phyloP scores from a whole-genome alignment of 1,140 invertebrate genomes.

The Chironomus striatipennis region DNA sequence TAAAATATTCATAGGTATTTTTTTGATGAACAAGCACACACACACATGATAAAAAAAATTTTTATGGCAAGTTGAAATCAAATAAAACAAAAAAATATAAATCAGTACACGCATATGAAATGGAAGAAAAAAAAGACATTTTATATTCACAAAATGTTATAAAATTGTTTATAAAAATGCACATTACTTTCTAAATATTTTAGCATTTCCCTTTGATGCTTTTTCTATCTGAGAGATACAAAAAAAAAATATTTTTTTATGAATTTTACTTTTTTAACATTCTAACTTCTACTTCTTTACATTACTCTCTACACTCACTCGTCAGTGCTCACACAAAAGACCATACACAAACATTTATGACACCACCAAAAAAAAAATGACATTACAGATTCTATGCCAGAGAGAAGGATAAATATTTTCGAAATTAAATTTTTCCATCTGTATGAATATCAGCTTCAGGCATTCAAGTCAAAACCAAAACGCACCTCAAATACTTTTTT shows the following conservation, averaged over 20 bases:
- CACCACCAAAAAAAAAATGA: not conserved
- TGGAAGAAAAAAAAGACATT: not conserved
- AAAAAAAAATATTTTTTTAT: not conserved
- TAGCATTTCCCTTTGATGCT: not conserved
- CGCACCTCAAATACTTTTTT: slow-evolving; percentile 7
- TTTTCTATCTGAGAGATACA: slow-evolving; percentile 3
- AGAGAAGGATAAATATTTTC: not conserved
- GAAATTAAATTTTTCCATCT: not conserved
- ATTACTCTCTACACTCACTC: not conserved
- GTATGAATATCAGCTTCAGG: not conserved
- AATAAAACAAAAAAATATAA: too few species aligned
- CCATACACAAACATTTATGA: not conserved
- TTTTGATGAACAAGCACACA: slow-evolving; percentile 3
- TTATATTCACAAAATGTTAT: slow-evolving; percentile 2
- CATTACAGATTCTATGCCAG: not conserved
- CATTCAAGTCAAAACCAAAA: slow-evolving; percentile 5
- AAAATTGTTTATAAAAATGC: not conserved
- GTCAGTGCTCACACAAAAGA: not conserved
- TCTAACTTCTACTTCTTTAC: not conserved
- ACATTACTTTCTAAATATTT: slow-evolving; percentile 15
- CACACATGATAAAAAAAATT: not conserved
- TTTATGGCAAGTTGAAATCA: too few species aligned
- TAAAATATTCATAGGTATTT: slow-evolving; percentile 9
- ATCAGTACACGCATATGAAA: too few species aligned
- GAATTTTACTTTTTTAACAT: not conserved